Percentiles rank a stretch among this genome's conserved stretches.
phyloP scores from a whole-genome alignment of 1,140 invertebrate species.

The Pseudobourletiella spinata region DNA sequence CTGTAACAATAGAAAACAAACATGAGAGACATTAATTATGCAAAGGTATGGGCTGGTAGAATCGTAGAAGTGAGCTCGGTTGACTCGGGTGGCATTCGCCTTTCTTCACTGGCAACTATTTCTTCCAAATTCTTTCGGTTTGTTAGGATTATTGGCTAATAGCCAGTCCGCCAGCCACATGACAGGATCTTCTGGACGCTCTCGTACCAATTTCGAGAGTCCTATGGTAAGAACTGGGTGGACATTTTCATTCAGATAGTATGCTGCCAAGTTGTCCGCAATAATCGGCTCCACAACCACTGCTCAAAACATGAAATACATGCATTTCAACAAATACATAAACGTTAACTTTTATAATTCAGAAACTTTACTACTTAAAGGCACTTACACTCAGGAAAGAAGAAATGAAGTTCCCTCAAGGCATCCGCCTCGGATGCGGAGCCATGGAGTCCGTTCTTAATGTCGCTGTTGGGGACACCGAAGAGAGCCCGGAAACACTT shows the following conservation, averaged over 20 bases:
- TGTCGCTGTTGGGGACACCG: conserved; percentile 54
- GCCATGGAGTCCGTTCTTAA: conserved; percentile 69
- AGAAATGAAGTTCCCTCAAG: conserved; percentile 74
- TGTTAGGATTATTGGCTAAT: conserved; percentile 62
- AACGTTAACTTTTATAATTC: too few species aligned
- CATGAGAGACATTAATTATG: too few species aligned
- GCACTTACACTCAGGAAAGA: conserved; percentile 69
- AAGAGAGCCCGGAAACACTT: conserved; percentile 41
- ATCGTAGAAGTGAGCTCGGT: too few species aligned
- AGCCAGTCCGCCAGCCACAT: conserved; percentile 70
- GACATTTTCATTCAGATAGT: conserved; percentile 58
- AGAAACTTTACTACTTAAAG: too few species aligned
- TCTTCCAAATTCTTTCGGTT: conserved; percentile 44
- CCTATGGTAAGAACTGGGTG: conserved; percentile 57
- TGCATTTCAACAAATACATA: too few species aligned
- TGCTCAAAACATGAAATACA: conserved; percentile 39
- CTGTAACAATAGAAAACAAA: too few species aligned
- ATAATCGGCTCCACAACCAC: conserved; percentile 53
- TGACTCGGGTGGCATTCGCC: too few species aligned
- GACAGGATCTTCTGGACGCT: conserved; percentile 62
- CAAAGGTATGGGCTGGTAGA: too few species aligned
- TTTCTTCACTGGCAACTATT: conserved; percentile 8
- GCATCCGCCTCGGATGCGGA: conserved; percentile 62
- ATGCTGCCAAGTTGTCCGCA: conserved; percentile 47
- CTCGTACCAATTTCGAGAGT: conserved; percentile 53